Evolutionary conservation across 1,140 invertebrate species (phyloP), one percentile per base, ranked within the genome.

Genomic region (Babylonia areolata): DNA sequence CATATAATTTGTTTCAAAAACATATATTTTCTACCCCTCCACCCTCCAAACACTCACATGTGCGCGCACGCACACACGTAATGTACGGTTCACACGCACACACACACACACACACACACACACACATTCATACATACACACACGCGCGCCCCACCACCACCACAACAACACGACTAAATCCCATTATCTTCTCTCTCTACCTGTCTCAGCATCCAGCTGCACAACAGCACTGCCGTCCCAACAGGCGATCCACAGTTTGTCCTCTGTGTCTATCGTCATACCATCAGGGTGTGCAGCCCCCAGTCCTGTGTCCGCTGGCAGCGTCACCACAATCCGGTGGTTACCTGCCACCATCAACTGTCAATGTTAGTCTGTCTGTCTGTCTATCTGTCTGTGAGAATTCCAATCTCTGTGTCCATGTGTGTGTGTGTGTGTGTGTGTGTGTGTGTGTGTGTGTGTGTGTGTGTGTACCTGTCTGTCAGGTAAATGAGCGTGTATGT

Each of bases 201-300:
- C 87, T 86, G 88, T 90, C 46, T 88, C 64, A 9, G 88, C 85
- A 85, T 91, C 89, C 54, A 89, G 85, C 54, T 77, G 79, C 5
- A 87, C 17, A 12, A 90, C 84, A 23, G 79, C 83, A 33, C 87
- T 84, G 90, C 82, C 87, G 64, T 37, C 75, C 58, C 84, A 91
- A 79, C 89, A 91, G 51, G 92, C 91, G 3, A 92, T 81, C 91
- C 92, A 92, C 33, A 92, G 58, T 58, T 90, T 92, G n/a, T 86
- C 91, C 28, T 92, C 93, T 0, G 95, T 94, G 92, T 96, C 94
- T 9, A 96, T 94, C 51, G 95, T 94, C 42, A 96, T 92, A 0
- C 96, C 93, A 94, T 96, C 91, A 23, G 92, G 92, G 51, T 86
- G 58, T 1, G 88, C 90, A 37, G 85, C 31, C 0, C 78, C 64